These are phyloP conservation scores for Euura lappo DNA, from an alignment of 1,140 invertebrate genomes.

Conservation along the genomic window DNA sequence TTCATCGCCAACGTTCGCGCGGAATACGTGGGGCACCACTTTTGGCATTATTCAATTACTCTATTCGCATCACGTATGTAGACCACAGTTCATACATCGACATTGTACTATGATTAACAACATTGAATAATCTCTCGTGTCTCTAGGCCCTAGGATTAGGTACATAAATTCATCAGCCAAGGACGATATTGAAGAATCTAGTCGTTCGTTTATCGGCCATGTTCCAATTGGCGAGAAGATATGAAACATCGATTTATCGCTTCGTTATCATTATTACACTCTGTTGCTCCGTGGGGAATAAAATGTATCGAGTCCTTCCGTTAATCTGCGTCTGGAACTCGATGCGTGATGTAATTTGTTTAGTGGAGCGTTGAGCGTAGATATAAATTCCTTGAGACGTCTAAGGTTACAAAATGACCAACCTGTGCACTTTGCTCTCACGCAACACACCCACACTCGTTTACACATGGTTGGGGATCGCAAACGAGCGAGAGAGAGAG, in stretches of 20 bases:
- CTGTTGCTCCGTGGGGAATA: too few relatives aligned
- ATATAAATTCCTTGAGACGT: neutral
- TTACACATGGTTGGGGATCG: neutral
- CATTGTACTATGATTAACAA: neutral
- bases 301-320: neutral
- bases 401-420: conserved; percentile 6
- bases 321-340: neutral
- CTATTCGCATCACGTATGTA: neutral
- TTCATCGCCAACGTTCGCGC: neutral
- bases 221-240: too few relatives aligned
- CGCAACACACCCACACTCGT: neutral
- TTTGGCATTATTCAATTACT: neutral
- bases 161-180: too few relatives aligned
- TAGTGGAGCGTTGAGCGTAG: neutral
- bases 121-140: neutral
- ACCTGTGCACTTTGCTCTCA: conserved; percentile 13
- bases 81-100: neutral
- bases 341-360: conserved; percentile 1
- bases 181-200: too few relatives aligned
- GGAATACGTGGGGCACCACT: neutral
- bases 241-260: too few relatives aligned
- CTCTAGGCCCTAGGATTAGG: too few relatives aligned
- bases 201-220: too few relatives aligned
- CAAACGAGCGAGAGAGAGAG: neutral
- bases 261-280: too few relatives aligned